Conservation (phyloP, 2,113 vertebrate genomes). For the Heloderma charlesbogerti region DNA sequence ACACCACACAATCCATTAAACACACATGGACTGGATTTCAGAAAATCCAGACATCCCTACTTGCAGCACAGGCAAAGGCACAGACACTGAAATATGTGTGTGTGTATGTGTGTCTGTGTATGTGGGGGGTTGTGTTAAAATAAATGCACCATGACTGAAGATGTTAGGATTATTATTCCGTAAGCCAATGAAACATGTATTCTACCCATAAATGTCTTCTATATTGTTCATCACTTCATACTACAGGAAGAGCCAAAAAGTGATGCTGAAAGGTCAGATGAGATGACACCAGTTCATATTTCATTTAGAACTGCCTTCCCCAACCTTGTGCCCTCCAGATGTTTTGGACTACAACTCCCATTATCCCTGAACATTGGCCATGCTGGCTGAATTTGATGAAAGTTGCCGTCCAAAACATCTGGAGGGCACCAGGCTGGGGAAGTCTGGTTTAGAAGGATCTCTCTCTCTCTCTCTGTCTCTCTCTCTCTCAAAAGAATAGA, state of each 20-base stretch:
- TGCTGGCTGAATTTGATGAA: no score
- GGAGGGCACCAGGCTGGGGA: no score
- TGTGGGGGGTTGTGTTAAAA: conserved; percentile 5
- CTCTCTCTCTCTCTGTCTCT: background rate
- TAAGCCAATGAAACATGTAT: background rate
- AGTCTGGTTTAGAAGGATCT: no score
- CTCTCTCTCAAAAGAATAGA: background rate
- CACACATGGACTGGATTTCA: no score
- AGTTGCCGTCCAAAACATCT: no score
- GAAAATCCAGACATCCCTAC: no score
- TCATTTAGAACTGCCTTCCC: background rate
- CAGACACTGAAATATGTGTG: background rate
- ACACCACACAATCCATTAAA: no score
- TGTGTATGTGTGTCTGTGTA: no score
- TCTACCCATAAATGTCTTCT: background rate
- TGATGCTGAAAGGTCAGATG: conserved; percentile 1
- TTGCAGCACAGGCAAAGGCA: background rate
- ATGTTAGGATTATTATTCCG: background rate
- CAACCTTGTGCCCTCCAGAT: no score
- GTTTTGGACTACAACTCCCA: no score
- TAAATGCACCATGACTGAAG: conserved; percentile 34
- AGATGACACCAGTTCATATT: background rate
- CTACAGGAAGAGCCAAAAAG: conserved; percentile 6
- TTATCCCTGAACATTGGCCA: no score
- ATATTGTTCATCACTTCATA: background rate